Evolutionary conservation across 2,797 vertebrate genomes (phyloP), one percentile per base, ranked within the genome.

Genomic region (Bovichtus diacanthus): DNA sequence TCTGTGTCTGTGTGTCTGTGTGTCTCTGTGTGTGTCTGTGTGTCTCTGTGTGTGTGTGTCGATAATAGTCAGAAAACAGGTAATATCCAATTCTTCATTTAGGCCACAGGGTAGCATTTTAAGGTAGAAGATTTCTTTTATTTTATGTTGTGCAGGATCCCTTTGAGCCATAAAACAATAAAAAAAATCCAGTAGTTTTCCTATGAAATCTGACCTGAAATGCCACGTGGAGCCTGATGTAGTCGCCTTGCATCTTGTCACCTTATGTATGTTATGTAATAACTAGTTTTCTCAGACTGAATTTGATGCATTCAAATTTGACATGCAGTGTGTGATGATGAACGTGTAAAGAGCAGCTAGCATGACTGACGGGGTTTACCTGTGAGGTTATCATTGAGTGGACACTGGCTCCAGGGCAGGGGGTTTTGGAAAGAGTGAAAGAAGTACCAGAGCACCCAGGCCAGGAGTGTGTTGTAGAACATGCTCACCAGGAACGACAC

Each of bases 391-490:
- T 76, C 70, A 19, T 92, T 94, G 12, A 94, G 56, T 0, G 97
- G 97, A 78, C 98, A 98, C 11, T 78, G 27, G 6, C 92, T 95
- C 97, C 97, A 98, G 2, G 97, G 97, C 84, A 98, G 90, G 0
- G 97, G 97, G 4, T 96, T 67, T 86, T 97, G 95, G 87, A 98
- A 98, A 61, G 97, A 99, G 83, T 97, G 95, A 74, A 96, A 94
- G 38, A 99, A 92, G 84, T 97, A 97, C 98, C 97, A 98, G 31
- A 98, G 90, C 61, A 98, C 96, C 98, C 97, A 98, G 44, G 94
- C 91, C 63, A 98, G 64, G 84, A 98, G 94, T 0, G 93, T 96
- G 85, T 97, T 98, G 88, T 98, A 98, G 87, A 97, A 98, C 31
- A 96, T 27, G 70, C 85, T 31, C 77, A 97, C 92, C 78, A 97